Evolutionary conservation across 2,888 invertebrate genomes (phyloP).

Genomic region (Hypolimnas misippus): DNA sequence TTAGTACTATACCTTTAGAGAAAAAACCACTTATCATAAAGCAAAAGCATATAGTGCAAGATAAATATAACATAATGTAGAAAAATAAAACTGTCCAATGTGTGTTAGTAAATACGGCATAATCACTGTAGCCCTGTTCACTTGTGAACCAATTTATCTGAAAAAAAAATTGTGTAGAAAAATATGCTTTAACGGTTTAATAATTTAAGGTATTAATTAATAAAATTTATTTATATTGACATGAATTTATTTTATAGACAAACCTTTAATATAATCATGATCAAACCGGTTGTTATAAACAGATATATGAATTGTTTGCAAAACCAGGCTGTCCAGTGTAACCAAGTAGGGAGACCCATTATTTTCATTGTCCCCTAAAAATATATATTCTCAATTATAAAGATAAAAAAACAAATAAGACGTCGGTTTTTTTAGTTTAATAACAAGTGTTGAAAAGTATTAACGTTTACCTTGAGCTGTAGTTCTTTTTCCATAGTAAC

Average conservation of each 20-base stretch:
- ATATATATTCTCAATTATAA: no score
- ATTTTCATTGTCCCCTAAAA: conserved; percentile 97
- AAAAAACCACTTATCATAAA: conserved; percentile 93
- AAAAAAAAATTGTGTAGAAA: conserved; percentile 44
- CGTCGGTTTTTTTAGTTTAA: no score
- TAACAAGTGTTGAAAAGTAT: no score
- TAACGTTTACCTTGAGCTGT: conserved; percentile 88
- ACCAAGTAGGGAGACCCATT: conserved; percentile 93
- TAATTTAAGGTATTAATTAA: no score
- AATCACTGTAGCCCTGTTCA: conserved; percentile 70
- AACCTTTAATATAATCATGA: conserved; percentile 85
- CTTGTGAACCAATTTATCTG: conserved; percentile 82
- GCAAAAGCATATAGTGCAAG: conserved; percentile 89
- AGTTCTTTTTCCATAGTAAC: conserved; percentile 90
- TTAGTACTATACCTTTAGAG: conserved; percentile 85
- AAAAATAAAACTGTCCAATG: conserved; percentile 87
- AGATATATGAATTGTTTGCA: conserved; percentile 89
- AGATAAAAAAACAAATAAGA: no score
- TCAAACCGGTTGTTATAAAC: conserved; percentile 83
- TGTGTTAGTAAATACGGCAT: conserved; percentile 88
- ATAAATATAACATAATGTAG: conserved; percentile 88
- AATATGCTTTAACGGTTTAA: background rate
- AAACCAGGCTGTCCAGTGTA: conserved; percentile 95
- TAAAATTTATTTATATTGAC: no score
- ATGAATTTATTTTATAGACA: conserved; percentile 40